Conservation (phyloP, 2,888 invertebrate genomes). For the Lasioglossum figueresi region DNA sequence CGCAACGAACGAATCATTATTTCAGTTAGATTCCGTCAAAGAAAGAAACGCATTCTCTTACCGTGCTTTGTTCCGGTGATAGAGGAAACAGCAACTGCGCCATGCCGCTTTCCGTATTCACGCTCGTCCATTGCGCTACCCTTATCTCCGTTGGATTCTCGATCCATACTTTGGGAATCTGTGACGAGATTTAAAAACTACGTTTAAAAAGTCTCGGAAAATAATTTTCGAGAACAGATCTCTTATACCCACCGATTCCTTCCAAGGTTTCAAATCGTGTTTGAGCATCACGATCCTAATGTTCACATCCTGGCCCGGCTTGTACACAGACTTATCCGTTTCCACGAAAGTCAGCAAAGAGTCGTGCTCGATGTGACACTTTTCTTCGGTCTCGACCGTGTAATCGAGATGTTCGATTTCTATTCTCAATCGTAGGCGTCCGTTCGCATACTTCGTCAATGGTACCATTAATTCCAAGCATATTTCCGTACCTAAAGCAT, state of each 20-base stretch:
- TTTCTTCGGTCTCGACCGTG: constrained; percentile 81
- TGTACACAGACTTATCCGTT: constrained; percentile 87
- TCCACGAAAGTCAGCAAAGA: constrained; percentile 85
- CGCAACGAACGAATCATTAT: neutral
- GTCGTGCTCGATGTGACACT: constrained; percentile 85
- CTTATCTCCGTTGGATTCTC: constrained; percentile 88
- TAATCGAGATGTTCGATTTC: constrained; percentile 82
- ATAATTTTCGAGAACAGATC: neutral
- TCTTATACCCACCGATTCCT: constrained; percentile 82
- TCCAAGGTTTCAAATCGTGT: constrained; percentile 86
- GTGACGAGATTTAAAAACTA: constrained; percentile 59
- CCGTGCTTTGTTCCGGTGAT: constrained; percentile 81
- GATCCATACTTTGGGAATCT: constrained; percentile 88
- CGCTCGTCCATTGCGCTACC: constrained; percentile 87
- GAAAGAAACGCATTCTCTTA: constrained; percentile 52
- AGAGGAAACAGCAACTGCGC: constrained; percentile 86
- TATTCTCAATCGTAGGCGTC: constrained; percentile 75
- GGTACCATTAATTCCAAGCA: constrained; percentile 79
- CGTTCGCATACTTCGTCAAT: constrained; percentile 73
- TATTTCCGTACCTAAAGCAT: constrained; percentile 75
- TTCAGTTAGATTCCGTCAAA: neutral
- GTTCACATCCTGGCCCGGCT: constrained; percentile 86
- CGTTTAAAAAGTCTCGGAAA: neutral
- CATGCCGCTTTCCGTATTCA: constrained; percentile 87
- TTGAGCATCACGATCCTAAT: constrained; percentile 86